phyloP scores from a whole-genome alignment of 2,113 vertebrate species.

The Riparia riparia region DNA sequence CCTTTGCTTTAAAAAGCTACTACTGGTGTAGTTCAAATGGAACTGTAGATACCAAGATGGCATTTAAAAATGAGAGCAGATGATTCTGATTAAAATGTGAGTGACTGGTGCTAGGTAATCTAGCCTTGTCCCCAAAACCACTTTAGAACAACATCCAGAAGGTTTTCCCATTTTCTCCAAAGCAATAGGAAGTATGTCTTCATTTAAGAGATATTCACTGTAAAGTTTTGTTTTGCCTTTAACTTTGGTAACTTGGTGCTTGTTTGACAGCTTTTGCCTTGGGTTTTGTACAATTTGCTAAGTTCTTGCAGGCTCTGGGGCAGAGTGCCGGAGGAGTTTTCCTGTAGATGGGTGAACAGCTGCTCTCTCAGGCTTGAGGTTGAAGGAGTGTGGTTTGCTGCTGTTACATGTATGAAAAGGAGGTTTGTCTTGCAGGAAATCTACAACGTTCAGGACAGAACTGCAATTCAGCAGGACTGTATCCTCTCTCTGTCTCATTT shows the following conservation, averaged over 20 bases:
- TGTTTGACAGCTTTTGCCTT: background rate
- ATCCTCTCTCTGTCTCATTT: background rate
- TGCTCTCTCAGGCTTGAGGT: background rate
- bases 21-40: background rate
- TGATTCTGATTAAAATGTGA: background rate
- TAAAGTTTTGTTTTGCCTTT: background rate
- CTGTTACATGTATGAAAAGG: constrained; percentile 31
- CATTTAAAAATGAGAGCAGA: background rate
- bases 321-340: background rate
- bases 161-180: background rate
- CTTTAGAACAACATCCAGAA: background rate
- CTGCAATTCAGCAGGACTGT: constrained; percentile 18
- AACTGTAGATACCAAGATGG: background rate
- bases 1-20: background rate
- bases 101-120: background rate
- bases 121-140: background rate
- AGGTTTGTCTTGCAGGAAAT: constrained; percentile 18
- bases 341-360: background rate
- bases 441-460: constrained; percentile 28
- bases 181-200: background rate
- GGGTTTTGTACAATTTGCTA: background rate
- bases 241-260: background rate
- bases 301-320: background rate
- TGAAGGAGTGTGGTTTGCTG: background rate
- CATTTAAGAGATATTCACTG: background rate